Conservation (phyloP, 2,113 vertebrate species). For the Raja brachyura region DNA sequence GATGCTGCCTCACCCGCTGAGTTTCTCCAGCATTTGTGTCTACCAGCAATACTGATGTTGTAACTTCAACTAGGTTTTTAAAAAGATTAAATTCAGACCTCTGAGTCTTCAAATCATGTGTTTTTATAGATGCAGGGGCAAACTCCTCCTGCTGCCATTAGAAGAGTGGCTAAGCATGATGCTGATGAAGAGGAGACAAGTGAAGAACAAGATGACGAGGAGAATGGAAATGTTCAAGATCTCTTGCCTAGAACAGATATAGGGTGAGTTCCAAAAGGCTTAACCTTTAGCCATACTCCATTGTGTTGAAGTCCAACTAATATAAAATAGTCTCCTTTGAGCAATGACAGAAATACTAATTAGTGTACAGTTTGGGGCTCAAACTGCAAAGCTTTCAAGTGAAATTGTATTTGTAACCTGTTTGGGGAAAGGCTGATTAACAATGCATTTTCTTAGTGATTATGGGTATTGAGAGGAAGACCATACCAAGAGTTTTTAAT, state of each 20-base stretch:
- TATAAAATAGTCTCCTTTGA: background rate
- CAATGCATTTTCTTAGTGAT: background rate
- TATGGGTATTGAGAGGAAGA: constrained; percentile 35
- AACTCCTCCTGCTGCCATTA: constrained; percentile 68
- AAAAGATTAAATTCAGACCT: background rate
- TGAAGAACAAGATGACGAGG: constrained; percentile 71
- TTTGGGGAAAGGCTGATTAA: background rate
- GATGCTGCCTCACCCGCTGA: too few species aligned
- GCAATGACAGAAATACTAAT: background rate
- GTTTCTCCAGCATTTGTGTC: too few species aligned
- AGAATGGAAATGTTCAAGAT: constrained; percentile 75
- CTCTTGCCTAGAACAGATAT: constrained; percentile 85
- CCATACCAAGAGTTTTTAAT: rapidly evolving
- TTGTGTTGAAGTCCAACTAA: background rate
- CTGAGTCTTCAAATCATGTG: background rate
- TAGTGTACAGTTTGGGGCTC: background rate
- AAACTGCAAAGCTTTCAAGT: background rate
- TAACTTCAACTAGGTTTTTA: background rate
- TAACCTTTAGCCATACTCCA: background rate
- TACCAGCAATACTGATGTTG: background rate
- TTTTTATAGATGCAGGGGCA: constrained; percentile 81
- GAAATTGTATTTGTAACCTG: background rate
- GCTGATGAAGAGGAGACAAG: constrained; percentile 65
- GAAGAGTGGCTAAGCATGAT: constrained; percentile 61
- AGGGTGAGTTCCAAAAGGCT: constrained; percentile 52